Conservation (phyloP, 2,113 vertebrate species). For the Hippocampus zosterae region DNA sequence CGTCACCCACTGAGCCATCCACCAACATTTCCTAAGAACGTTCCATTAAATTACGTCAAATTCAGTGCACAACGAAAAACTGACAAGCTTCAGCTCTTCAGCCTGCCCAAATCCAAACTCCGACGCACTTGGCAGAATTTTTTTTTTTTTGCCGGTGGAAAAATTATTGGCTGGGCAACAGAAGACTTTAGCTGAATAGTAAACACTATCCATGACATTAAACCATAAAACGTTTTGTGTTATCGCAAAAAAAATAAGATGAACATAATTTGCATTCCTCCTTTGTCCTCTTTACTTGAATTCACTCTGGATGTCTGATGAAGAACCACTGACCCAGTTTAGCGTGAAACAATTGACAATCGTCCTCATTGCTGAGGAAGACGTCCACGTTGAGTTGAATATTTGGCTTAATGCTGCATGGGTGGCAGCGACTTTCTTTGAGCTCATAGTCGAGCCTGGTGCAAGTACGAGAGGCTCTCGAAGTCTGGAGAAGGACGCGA, state of each 20-base stretch:
- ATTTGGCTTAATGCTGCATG: constrained; percentile 15
- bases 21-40: too few relatives aligned
- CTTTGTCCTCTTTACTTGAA: neutral
- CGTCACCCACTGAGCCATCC: too few relatives aligned
- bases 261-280: neutral
- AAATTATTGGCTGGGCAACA: too few relatives aligned
- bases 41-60: too few relatives aligned
- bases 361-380: constrained; percentile 1
- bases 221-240: too few relatives aligned
- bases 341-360: neutral
- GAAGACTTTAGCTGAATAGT: too few relatives aligned
- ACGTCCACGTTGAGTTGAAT: constrained; percentile 3
- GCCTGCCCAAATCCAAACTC: too few relatives aligned
- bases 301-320: neutral
- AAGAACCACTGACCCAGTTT: neutral
- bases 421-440: constrained; percentile 33
- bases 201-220: neutral
- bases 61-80: too few relatives aligned
- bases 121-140: too few relatives aligned
- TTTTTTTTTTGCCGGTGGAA: too few relatives aligned
- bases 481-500: constrained; percentile 45
- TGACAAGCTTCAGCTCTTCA: too few relatives aligned
- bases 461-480: constrained; percentile 44
- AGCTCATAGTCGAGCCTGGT: constrained; percentile 34
- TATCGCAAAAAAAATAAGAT: too few relatives aligned